Percentiles rank a stretch among this genome's conserved stretches.
These are phyloP conservation scores for Puntigrus tetrazona DNA, from an alignment of 2,113 vertebrate species.

Conservation along the genomic window DNA sequence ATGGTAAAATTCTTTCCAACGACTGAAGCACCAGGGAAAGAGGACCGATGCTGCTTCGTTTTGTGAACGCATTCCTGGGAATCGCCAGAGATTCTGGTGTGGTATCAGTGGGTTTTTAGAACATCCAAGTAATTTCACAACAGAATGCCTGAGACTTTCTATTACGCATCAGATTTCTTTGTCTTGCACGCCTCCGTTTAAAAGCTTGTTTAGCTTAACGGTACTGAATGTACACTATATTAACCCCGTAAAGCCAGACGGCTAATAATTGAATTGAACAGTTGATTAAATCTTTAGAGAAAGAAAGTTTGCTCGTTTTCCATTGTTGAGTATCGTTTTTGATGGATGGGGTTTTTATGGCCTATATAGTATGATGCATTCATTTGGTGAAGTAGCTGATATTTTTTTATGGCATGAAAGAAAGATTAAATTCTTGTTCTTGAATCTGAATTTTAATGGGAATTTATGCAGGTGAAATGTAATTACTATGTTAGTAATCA, in stretches of 20 bases:
- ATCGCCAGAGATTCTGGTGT: constrained; percentile 19
- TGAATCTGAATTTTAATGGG: not conserved
- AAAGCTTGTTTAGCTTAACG: not conserved
- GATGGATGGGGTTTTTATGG: not conserved
- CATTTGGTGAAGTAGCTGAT: no score
- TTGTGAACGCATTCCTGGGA: constrained; percentile 5
- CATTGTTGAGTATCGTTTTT: not conserved
- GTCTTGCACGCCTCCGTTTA: not conserved
- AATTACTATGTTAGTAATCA: not conserved
- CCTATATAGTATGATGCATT: not conserved
- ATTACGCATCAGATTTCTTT: not conserved
- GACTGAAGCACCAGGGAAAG: not conserved
- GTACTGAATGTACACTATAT: not conserved
- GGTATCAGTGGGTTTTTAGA: constrained; percentile 27
- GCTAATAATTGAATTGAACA: not conserved
- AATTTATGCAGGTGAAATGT: not conserved
- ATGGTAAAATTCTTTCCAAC: not conserved
- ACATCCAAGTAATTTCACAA: constrained; percentile 14
- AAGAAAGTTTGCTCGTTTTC: not conserved
- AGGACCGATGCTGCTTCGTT: not conserved
- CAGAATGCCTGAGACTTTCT: constrained; percentile 1
- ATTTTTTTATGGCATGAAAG: no score
- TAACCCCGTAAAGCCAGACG: not conserved
- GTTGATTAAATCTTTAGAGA: not conserved
- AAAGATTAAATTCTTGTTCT: not conserved